Percentiles rank a stretch among this genome's conserved stretches.
These are phyloP conservation scores for Hyles vespertilio DNA, from an alignment of 1,140 invertebrate species.

Conservation along the genomic window DNA sequence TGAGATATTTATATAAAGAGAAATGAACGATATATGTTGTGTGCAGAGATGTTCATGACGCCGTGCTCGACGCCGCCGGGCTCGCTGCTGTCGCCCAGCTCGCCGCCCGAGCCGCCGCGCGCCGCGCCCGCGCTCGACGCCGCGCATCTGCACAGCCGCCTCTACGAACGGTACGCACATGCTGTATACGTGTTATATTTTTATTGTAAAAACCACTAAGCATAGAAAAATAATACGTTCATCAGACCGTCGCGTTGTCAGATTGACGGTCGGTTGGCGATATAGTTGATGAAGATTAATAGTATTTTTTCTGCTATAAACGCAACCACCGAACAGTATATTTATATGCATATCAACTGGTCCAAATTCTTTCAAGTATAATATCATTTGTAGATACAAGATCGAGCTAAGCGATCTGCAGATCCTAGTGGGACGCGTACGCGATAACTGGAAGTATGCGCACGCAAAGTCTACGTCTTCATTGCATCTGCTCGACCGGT, in stretches of 20 bases:
- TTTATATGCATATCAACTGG: no score
- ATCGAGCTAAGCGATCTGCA: slow-evolving; percentile 92
- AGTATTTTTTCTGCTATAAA: no score
- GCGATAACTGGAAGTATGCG: slow-evolving; percentile 93
- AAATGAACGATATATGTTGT: neutral
- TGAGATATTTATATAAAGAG: no score
- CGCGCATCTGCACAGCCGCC: slow-evolving; percentile 80
- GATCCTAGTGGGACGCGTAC: slow-evolving; percentile 89
- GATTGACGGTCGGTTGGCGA: no score
- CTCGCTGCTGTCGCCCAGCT: slow-evolving; percentile 73
- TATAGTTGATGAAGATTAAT: no score
- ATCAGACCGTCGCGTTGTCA: no score
- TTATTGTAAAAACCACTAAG: no score
- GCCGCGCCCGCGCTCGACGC: slow-evolving; percentile 74
- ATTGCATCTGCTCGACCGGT: slow-evolving; percentile 92
- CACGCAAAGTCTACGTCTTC: slow-evolving; percentile 88
- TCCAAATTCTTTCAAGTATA: no score
- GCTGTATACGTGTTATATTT: neutral
- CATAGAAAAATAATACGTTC: no score
- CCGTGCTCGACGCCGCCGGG: slow-evolving; percentile 95
- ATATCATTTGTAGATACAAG: slow-evolving; percentile 78
- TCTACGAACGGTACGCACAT: slow-evolving; percentile 81
- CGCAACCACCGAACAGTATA: no score
- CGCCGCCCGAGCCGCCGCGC: slow-evolving; percentile 45
- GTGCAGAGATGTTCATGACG: slow-evolving; percentile 86